Evolutionary conservation across 2,797 vertebrate species (phyloP).

Genomic region (Sebastes umbrosus): DNA sequence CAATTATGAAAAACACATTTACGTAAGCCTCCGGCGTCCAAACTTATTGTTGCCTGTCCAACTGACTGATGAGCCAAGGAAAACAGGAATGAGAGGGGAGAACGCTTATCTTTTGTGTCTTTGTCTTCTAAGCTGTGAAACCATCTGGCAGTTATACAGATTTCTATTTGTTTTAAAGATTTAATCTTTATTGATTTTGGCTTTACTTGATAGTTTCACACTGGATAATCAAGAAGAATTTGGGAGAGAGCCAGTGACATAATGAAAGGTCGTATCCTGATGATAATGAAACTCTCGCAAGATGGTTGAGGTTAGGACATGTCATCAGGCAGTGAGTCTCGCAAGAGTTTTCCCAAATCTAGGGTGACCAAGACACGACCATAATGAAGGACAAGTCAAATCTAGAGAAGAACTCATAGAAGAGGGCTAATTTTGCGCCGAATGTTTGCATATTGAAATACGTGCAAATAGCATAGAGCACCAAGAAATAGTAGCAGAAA

Average conservation of each 20-base stretch:
- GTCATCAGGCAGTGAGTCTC: no score
- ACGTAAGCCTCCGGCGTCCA: constrained; percentile 23
- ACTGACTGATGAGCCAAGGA: constrained; percentile 43
- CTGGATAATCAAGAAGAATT: background rate
- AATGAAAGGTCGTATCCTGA: fast-evolving
- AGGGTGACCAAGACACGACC: no score
- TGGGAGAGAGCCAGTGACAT: background rate
- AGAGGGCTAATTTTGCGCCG: background rate
- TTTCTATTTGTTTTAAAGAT: background rate
- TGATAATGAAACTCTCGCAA: background rate
- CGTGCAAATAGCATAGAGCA: background rate
- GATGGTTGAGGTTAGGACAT: background rate
- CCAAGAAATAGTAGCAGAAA: background rate
- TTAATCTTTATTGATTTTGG: constrained; percentile 17
- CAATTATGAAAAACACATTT: constrained; percentile 22
- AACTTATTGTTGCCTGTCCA: constrained; percentile 15
- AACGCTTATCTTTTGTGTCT: constrained; percentile 33
- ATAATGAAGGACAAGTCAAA: background rate
- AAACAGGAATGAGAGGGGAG: constrained; percentile 36
- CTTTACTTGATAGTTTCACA: background rate
- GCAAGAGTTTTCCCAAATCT: no score
- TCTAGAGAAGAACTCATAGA: background rate
- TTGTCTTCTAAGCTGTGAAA: constrained; percentile 28
- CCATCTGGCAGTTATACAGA: constrained; percentile 2
- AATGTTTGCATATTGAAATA: background rate